Percentiles rank a stretch among this genome's conserved stretches.
Evolutionary conservation across 2,888 invertebrate genomes (phyloP).

Genomic region (Chloroclystis v-ata): DNA sequence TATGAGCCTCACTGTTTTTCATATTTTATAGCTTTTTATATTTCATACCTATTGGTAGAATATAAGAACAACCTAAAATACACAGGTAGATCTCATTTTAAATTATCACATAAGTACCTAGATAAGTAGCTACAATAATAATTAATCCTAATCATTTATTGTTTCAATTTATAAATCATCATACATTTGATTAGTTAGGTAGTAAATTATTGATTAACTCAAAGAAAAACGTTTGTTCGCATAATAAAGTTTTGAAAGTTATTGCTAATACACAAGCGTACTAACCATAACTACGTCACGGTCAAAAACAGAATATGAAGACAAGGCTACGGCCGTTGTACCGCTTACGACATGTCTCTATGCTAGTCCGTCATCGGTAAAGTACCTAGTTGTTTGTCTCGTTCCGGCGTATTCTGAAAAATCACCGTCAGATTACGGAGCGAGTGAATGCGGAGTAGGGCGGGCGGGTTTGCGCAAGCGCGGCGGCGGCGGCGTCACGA

Average conservation of each 20-base stretch:
- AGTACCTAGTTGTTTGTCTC: conserved; percentile 18
- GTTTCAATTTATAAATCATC: too few relatives aligned
- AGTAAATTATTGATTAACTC: too few relatives aligned
- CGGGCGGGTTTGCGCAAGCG: conserved; percentile 60
- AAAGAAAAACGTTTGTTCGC: too few relatives aligned
- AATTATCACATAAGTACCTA: too few relatives aligned
- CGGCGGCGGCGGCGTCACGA: conserved; percentile 52
- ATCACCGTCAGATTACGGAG: neutral
- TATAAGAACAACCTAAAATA: too few relatives aligned
- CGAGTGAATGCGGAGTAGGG: conserved; percentile 30
- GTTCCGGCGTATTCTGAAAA: conserved; percentile 14
- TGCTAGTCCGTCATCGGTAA: conserved; percentile 23
- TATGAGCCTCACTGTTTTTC: conserved; percentile 37
- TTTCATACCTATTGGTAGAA: conserved; percentile 20
- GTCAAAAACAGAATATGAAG: conserved; percentile 24
- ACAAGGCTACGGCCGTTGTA: conserved; percentile 23
- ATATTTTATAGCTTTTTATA: conserved; percentile 35
- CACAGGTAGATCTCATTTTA: too few relatives aligned
- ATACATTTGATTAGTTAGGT: too few relatives aligned
- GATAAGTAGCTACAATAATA: too few relatives aligned
- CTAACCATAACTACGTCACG: conserved; percentile 26
- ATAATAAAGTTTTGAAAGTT: neutral
- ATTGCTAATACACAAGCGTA: neutral
- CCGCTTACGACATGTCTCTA: conserved; percentile 28
- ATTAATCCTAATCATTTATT: too few relatives aligned